Percentiles rank a stretch among this genome's conserved stretches.
Conservation (phyloP, 37 sponge, comb jelly and placozoan genomes). For the Eunapius fragilis region DNA sequence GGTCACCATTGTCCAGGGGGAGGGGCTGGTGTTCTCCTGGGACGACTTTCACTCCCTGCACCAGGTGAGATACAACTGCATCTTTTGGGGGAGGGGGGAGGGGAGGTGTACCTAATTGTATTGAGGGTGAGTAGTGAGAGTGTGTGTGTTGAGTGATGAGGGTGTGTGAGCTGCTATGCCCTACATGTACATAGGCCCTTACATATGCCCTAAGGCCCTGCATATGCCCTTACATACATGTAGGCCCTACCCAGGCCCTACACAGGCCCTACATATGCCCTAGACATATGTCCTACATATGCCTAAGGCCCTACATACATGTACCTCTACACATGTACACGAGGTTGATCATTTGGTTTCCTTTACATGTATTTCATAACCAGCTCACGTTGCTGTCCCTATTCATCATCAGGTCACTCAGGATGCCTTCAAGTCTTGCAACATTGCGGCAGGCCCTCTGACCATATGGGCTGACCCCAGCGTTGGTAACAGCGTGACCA, state of each 20-base stretch:
- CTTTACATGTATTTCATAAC: neutral
- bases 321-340: neutral
- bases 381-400: neutral
- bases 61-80: constrained; percentile 47
- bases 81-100: neutral
- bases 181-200: too few relatives aligned
- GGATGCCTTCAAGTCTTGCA: constrained; percentile 45
- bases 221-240: too few relatives aligned
- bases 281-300: too few relatives aligned
- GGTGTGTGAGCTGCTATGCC: too few relatives aligned
- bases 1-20: constrained; percentile 40
- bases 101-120: too few relatives aligned
- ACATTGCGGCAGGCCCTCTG: constrained; percentile 32
- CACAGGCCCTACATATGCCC: too few relatives aligned
- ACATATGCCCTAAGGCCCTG: too few relatives aligned
- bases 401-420: constrained; percentile 47
- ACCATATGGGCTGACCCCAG: constrained; percentile 66
- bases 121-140: too few relatives aligned
- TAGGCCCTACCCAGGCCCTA: too few relatives aligned
- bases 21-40: constrained; percentile 60
- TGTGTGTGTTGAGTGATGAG: too few relatives aligned
- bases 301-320: too few relatives aligned
- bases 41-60: constrained; percentile 77
- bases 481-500: constrained; percentile 54
- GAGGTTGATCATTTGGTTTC: neutral